A percentile compares a stretch with the other conserved stretches of the same genome.
These are phyloP conservation scores for Rhodophaea formosa DNA, from an alignment of 2,888 invertebrate genomes.

Conservation along the genomic window DNA sequence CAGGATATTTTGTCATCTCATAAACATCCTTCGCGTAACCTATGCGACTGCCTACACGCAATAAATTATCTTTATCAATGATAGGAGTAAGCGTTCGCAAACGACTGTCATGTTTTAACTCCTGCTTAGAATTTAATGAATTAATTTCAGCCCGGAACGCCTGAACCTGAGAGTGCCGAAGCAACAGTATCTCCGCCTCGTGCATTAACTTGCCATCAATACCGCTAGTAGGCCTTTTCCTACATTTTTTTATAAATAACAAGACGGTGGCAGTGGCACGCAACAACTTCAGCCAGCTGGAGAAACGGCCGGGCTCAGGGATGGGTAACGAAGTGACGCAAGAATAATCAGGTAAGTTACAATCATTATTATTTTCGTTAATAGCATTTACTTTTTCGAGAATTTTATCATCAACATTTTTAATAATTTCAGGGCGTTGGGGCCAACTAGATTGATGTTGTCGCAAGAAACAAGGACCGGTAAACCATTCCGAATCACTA, in stretches of 20 bases:
- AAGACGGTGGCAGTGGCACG: constrained; percentile 10
- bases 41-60: background rate
- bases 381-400: too few species aligned
- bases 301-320: constrained; percentile 13
- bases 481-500: constrained; percentile 10
- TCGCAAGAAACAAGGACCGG: constrained; percentile 14
- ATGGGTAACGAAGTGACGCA: too few species aligned
- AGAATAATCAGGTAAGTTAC: constrained; percentile 14
- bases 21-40: background rate
- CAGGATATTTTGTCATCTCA: background rate
- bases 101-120: background rate
- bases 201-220: background rate
- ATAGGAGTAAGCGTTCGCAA: background rate
- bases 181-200: background rate
- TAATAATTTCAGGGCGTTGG: background rate
- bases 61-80: background rate
- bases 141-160: background rate
- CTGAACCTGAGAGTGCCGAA: background rate
- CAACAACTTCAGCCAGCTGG: constrained; percentile 16
- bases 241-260: constrained; percentile 19
- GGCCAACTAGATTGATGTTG: background rate
- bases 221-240: background rate
- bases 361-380: background rate
- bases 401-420: too few species aligned
- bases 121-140: too few species aligned